Percentiles rank a stretch among this genome's conserved stretches.
Conservation (phyloP, 1,140 invertebrate species). For the Drosophila eugracilis region DNA sequence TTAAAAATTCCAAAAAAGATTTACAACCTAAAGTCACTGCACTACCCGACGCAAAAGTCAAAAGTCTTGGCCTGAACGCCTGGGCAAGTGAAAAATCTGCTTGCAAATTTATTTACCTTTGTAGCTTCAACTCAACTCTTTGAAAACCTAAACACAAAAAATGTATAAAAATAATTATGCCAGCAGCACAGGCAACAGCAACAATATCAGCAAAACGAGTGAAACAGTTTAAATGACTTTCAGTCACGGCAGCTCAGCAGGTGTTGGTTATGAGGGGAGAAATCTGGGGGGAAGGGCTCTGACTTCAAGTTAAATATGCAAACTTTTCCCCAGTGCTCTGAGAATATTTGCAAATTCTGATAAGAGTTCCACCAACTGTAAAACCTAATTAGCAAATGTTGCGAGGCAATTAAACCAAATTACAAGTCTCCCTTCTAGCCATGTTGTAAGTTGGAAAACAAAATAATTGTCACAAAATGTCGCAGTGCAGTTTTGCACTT, state of each 20-base stretch:
- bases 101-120: constrained; percentile 45
- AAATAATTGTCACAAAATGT: constrained; percentile 30
- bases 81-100: constrained; percentile 26
- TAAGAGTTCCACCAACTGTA: constrained; percentile 40
- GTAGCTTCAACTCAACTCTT: constrained; percentile 22
- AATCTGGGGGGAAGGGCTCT: constrained; percentile 3
- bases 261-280: constrained; percentile 11
- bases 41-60: constrained; percentile 3
- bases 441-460: constrained; percentile 12
- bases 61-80: constrained; percentile 41
- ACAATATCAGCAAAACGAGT: constrained; percentile 26
- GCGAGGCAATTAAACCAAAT: constrained; percentile 27
- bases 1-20: constrained; percentile 36
- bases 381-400: constrained; percentile 59
- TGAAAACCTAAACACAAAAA: constrained; percentile 20
- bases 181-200: constrained; percentile 18
- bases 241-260: constrained; percentile 54
- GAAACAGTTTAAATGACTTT: constrained; percentile 55
- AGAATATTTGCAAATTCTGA: constrained; percentile 36
- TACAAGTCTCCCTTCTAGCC: constrained; percentile 1
- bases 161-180: constrained; percentile 50
- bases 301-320: constrained; percentile 56
- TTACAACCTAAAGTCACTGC: constrained; percentile 28
- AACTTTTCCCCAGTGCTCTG: constrained; percentile 37
- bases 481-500: constrained; percentile 24